Evolutionary conservation across 64 coral and sea anemone species (phyloP).

Genomic region (Cladopsammia gracilis): DNA sequence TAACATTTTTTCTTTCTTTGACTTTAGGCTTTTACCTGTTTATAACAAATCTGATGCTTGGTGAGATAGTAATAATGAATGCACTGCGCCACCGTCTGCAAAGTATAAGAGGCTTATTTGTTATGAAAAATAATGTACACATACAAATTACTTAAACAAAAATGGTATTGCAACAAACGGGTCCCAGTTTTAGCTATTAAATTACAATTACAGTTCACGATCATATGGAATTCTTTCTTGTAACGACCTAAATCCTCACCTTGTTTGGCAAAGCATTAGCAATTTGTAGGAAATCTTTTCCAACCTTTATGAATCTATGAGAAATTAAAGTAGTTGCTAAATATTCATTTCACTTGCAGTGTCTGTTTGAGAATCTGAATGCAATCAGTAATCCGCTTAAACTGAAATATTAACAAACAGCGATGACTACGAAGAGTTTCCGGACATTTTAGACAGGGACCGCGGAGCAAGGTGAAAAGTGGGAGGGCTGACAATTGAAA

Average conservation of each 20-base stretch:
- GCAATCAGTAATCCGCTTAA: no score
- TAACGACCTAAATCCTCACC: background rate
- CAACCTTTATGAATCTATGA: constrained; percentile 6
- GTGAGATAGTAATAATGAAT: constrained; percentile 41
- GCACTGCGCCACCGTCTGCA: constrained; percentile 43
- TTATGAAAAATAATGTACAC: background rate
- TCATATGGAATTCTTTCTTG: background rate
- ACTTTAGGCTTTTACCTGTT: background rate
- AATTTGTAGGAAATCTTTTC: constrained; percentile 27
- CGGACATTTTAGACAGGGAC: no score
- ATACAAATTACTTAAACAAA: background rate
- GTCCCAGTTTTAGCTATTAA: background rate
- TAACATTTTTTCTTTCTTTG: no score
- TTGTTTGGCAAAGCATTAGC: constrained; percentile 16
- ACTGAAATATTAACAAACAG: no score
- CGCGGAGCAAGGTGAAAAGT: no score
- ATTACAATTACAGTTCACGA: no score
- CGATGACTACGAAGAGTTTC: no score
- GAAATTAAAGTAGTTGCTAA: background rate
- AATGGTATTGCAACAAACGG: background rate
- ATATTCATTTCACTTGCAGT: background rate
- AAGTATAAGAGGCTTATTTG: background rate
- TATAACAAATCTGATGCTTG: constrained; percentile 20
- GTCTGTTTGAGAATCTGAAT: no score
- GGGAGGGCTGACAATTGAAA: no score